phyloP scores from a whole-genome alignment of 1,140 invertebrate genomes.

The Drosophila nigromelanica region DNA sequence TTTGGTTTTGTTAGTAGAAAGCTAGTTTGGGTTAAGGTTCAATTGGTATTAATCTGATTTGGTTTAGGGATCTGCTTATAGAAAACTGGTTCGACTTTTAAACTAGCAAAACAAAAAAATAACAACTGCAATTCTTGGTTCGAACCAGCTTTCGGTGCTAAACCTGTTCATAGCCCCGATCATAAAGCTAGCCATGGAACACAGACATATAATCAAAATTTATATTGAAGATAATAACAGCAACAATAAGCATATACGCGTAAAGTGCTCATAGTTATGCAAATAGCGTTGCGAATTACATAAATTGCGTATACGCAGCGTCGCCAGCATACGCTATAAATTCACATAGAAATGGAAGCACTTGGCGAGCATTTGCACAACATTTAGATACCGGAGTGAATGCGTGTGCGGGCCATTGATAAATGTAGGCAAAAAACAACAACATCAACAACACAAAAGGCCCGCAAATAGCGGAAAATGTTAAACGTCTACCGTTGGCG shows the following conservation, averaged over 20 bases:
- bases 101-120: too few relatives aligned
- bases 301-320: slow-evolving; percentile 79
- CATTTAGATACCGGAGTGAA: slow-evolving; percentile 64
- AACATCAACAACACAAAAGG: slow-evolving; percentile 60
- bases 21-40: too few relatives aligned
- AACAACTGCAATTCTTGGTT: too few relatives aligned
- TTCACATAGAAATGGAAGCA: slow-evolving; percentile 73
- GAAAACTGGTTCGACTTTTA: too few relatives aligned
- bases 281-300: slow-evolving; percentile 76
- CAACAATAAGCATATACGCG: slow-evolving; percentile 6
- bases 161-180: too few relatives aligned
- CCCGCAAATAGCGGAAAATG: slow-evolving; percentile 80
- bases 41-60: too few relatives aligned
- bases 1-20: too few relatives aligned
- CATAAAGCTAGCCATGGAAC: too few relatives aligned
- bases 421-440: slow-evolving; percentile 66
- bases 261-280: slow-evolving; percentile 66
- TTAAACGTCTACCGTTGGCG: slow-evolving; percentile 63
- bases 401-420: slow-evolving; percentile 35
- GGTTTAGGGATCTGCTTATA: too few relatives aligned
- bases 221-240: slow-evolving; percentile 10
- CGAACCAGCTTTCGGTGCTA: too few relatives aligned
- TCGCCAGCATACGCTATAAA: slow-evolving; percentile 72
- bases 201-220: not conserved
- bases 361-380: slow-evolving; percentile 67